These are phyloP conservation scores for Enchytraeus crypticus DNA, from an alignment of 2,888 invertebrate species.

Conservation along the genomic window DNA sequence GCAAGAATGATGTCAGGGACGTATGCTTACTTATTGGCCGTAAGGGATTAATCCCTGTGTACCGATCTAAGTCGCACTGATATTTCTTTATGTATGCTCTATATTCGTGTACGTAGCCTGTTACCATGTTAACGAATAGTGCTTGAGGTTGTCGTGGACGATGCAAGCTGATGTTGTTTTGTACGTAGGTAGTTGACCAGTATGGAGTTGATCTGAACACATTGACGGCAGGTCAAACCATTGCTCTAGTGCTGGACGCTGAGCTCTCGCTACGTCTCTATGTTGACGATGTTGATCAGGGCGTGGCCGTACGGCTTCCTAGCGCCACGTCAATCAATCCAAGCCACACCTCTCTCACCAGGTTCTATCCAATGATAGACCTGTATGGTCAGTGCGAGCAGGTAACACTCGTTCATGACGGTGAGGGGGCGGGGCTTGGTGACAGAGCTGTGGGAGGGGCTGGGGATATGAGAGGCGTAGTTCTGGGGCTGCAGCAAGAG, in stretches of 20 bases:
- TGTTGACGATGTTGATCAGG: slow-evolving; percentile 43
- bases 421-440: too few species aligned
- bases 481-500: not conserved
- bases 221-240: slow-evolving; percentile 66
- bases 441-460: too few species aligned
- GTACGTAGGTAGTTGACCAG: slow-evolving; percentile 69
- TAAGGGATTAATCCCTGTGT: too few species aligned
- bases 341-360: too few species aligned
- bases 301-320: slow-evolving; percentile 41
- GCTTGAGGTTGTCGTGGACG: too few species aligned
- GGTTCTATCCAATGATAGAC: slow-evolving; percentile 86
- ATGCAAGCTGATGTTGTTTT: slow-evolving; percentile 82
- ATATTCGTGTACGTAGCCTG: too few species aligned
- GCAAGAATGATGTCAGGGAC: too few species aligned
- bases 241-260: slow-evolving; percentile 77
- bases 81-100: too few species aligned
- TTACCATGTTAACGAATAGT: too few species aligned
- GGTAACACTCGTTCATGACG: slow-evolving; percentile 51
- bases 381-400: slow-evolving; percentile 89
- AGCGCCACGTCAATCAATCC: too few species aligned
- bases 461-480: not conserved
- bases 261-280: slow-evolving; percentile 59
- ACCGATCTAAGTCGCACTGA: too few species aligned
- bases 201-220: slow-evolving; percentile 78
- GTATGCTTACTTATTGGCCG: too few species aligned